phyloP scores from a whole-genome alignment of 2,888 invertebrate species.

The Gastrophysa polygoni region DNA sequence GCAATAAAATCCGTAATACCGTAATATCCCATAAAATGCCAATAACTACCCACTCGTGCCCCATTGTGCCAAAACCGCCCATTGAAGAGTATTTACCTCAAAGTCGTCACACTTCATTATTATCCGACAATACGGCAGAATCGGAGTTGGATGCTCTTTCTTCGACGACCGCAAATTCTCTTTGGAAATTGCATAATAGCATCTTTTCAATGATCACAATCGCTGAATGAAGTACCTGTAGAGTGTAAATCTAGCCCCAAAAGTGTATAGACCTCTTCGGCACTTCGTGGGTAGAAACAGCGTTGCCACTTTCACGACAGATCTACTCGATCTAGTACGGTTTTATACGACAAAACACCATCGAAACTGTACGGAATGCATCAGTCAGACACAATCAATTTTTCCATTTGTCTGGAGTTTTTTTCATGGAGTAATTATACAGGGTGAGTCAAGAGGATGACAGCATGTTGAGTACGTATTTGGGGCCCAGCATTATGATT shows the following conservation, averaged over 20 bases:
- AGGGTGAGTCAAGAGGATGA: too few species aligned
- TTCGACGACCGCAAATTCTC: neutral
- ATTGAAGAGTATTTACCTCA: slow-evolving; percentile 23
- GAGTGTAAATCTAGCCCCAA: neutral
- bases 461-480: too few species aligned
- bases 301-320: too few species aligned
- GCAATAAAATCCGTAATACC: neutral
- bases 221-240: neutral
- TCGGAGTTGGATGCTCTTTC: neutral
- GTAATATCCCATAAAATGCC: slow-evolving; percentile 3
- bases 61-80: slow-evolving; percentile 25
- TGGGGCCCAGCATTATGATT: too few species aligned
- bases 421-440: too few species aligned
- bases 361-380: too few species aligned
- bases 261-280: neutral
- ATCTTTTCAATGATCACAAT: neutral
- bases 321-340: too few species aligned
- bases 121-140: neutral
- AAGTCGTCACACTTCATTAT: slow-evolving; percentile 22
- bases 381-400: too few species aligned
- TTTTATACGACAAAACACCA: too few species aligned
- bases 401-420: too few species aligned
- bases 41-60: slow-evolving; percentile 21
- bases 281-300: neutral
- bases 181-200: neutral